A percentile compares a stretch with the other conserved stretches of the same genome.
These are phyloP conservation scores for Spinus olivaceus DNA, from an alignment of 2,797 vertebrate species.

Conservation along the genomic window DNA sequence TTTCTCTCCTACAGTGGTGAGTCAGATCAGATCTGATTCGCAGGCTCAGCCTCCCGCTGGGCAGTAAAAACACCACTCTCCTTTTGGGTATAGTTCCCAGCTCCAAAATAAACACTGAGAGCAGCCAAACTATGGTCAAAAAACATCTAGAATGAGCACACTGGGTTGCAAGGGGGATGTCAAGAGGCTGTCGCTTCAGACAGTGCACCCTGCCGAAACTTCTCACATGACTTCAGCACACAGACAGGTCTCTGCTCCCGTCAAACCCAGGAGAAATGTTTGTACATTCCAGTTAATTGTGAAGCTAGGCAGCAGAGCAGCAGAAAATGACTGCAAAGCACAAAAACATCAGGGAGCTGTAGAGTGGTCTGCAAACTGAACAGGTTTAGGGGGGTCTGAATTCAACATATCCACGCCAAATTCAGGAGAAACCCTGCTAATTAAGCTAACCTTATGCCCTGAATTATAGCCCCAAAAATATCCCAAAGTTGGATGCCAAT, in stretches of 20 bases:
- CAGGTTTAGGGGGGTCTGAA: not conserved
- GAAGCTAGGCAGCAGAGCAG: not conserved
- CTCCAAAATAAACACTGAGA: slow-evolving; percentile 53
- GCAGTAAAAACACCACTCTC: slow-evolving; percentile 38
- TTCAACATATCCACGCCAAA: not conserved
- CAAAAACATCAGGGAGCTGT: not conserved
- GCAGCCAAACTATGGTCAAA: slow-evolving; percentile 47
- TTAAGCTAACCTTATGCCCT: not conserved
- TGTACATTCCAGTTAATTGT: slow-evolving; percentile 51
- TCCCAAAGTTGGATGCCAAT: not conserved
- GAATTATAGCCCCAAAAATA: not conserved
- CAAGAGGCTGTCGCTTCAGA: slow-evolving; percentile 60
- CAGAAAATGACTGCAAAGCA: slow-evolving; percentile 43
- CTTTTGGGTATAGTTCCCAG: slow-evolving; percentile 46
- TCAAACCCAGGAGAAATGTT: slow-evolving; percentile 50
- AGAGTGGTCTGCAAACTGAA: not conserved
- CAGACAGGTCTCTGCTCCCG: slow-evolving; percentile 50
- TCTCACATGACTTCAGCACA: slow-evolving; percentile 45
- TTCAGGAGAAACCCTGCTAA: not conserved
- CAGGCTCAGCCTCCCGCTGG: slow-evolving; percentile 49
- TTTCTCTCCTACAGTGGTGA: slow-evolving; percentile 60
- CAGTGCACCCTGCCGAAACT: slow-evolving; percentile 52
- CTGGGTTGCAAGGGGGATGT: slow-evolving; percentile 37
- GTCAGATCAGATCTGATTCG: slow-evolving; percentile 52
- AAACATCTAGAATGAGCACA: slow-evolving; percentile 45